A percentile compares a stretch with the other conserved stretches of the same genome.
phyloP scores from a whole-genome alignment of 2,888 invertebrate genomes.

The Vandiemenella viatica region DNA sequence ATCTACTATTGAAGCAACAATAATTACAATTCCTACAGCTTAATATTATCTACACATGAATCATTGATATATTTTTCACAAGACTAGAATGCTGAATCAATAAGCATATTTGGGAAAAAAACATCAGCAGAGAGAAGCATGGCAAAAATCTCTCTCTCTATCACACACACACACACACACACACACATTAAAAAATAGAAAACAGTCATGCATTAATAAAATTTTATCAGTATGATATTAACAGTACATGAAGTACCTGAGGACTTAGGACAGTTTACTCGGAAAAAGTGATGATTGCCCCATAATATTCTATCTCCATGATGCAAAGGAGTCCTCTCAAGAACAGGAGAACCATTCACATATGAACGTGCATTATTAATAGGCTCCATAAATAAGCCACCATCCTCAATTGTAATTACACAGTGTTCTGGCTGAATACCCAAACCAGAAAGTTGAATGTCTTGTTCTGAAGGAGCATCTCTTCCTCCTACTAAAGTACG shows the following conservation, averaged over 20 bases:
- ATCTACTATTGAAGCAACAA: no score
- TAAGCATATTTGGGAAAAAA: no score
- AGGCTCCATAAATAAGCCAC: conserved; percentile 71
- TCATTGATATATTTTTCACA: no score
- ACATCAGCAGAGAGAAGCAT: no score
- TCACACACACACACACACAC: no score
- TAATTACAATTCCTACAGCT: no score
- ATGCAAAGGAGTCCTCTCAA: conserved; percentile 58
- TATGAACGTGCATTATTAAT: conserved; percentile 79
- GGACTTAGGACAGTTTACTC: conserved; percentile 87
- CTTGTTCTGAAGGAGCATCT: conserved; percentile 56
- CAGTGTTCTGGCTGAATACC: conserved; percentile 93
- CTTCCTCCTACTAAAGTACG: conserved; percentile 80
- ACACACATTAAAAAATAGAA: no score
- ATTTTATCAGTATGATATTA: no score
- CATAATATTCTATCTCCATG: conserved; percentile 94
- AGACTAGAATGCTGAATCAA: no score
- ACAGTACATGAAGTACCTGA: conserved; percentile 42
- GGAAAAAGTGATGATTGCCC: conserved; percentile 98
- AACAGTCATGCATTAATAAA: no score
- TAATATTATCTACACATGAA: no score
- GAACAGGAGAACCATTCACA: conserved; percentile 83
- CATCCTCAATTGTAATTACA: conserved; percentile 64
- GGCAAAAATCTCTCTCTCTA: no score
- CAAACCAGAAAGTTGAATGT: conserved; percentile 88